Percentiles rank a stretch among this genome's conserved stretches.
These are phyloP conservation scores for Monarcha castaneiventris DNA, from an alignment of 2,113 vertebrate species.

Conservation along the genomic window DNA sequence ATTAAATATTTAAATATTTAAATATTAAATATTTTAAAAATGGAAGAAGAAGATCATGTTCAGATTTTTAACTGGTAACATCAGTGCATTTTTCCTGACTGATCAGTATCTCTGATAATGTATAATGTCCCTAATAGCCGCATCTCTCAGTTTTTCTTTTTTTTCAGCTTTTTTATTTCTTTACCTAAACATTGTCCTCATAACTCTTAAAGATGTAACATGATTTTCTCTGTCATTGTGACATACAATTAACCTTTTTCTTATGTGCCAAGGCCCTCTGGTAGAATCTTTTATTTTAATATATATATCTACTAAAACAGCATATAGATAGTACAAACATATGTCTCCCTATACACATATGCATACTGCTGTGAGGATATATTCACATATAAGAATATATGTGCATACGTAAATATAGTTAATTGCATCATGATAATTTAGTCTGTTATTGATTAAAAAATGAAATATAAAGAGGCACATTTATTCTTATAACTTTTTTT, in stretches of 20 bases:
- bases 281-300: not conserved
- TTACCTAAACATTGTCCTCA: not conserved
- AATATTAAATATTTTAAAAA: not conserved
- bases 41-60: not conserved
- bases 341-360: not conserved
- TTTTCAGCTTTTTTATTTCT: not conserved
- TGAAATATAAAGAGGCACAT: not conserved
- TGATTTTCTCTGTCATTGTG: not conserved
- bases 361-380: not conserved
- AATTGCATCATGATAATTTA: not conserved
- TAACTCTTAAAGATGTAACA: not conserved
- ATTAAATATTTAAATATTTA: not conserved
- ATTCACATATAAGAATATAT: not conserved
- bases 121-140: not conserved
- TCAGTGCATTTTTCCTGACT: not conserved
- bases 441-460: not conserved
- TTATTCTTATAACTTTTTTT: not conserved
- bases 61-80: not conserved
- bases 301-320: not conserved
- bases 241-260: not conserved
- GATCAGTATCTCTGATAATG: not conserved
- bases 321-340: not conserved
- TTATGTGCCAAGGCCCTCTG: not conserved
- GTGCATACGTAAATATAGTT: not conserved
- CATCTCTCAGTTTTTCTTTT: not conserved